Conservation (phyloP, 2,113 vertebrate genomes). For the Protomyctophum bolini region DNA sequence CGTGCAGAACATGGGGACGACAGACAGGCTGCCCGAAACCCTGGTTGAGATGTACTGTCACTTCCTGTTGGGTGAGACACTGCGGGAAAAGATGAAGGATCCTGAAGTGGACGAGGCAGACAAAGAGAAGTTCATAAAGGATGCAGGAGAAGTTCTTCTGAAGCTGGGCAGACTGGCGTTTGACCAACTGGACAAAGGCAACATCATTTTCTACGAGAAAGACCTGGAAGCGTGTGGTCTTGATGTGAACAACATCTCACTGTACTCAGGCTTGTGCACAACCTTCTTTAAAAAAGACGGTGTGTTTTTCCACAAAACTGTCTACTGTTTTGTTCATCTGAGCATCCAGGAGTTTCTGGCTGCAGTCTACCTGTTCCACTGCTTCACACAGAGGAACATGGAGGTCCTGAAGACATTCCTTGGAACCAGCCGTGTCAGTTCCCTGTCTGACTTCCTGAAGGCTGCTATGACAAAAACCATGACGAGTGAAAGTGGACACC, state of each 20-base stretch:
- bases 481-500: neutral
- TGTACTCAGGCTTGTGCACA: slow-evolving; percentile 41
- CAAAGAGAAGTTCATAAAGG: neutral
- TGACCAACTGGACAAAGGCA: slow-evolving; percentile 23
- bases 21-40: slow-evolving; percentile 35
- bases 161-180: slow-evolving; percentile 33
- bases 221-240: slow-evolving; percentile 48
- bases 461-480: neutral
- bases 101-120: neutral
- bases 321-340: slow-evolving; percentile 57
- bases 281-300: slow-evolving; percentile 38
- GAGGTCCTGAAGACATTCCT: no score
- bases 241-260: slow-evolving; percentile 23
- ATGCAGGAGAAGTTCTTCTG: slow-evolving; percentile 4
- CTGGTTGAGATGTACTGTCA: slow-evolving; percentile 32
- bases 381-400: no score
- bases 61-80: slow-evolving; percentile 19
- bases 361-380: no score
- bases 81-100: slow-evolving; percentile 24
- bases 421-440: no score
- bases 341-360: slow-evolving; percentile 22
- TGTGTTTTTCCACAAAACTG: slow-evolving; percentile 15
- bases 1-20: slow-evolving; percentile 35
- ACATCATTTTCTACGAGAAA: slow-evolving; percentile 48
- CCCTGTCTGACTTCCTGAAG: no score